Evolutionary conservation across 2,888 invertebrate species (phyloP), one percentile per base, ranked within the genome.

Genomic region (Caenorhabditis sp.): DNA sequence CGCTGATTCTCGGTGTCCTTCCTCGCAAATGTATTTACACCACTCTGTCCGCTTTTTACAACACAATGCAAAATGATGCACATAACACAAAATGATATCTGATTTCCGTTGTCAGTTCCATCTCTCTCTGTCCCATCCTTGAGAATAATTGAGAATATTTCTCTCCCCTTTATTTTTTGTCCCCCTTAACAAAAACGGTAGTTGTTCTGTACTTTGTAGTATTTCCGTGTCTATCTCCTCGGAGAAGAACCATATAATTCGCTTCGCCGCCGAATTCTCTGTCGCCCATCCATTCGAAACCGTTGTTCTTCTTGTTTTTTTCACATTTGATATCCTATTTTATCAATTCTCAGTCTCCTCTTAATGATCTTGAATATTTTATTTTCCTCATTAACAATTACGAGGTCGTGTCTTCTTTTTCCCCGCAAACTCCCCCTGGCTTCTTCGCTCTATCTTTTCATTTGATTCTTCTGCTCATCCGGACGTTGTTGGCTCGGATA

Each of bases 371-470:
- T 53, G 55, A 68, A 30, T 45, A 32, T 63, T 59, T 66, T 55
- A 39, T 62, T 68, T 63, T 41, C 63, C 71, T 62, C 65, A 77
- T 77, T 71, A 71, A 72, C 65, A 61, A 66, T 71, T 77, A 77
- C 77, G 77, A 77, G 77, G 77, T 77, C 62, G 48, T 62, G 27
- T 62, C 53, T 48, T 71, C 24, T 15, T 27, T 46, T 59, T 48
- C 48, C n/a, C n/a, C n/a, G n/a, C n/a, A n/a, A 35, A 15, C 37
- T 15, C 30, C 26, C 9, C 17, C n/a, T 20, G 30, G 17, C n/a
- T 17, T 26, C 32, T 41, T 41, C 35, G 61, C 39, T 39, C 45
- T 35, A 35, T 43, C 35, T 53, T 37, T 35, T 62, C 48, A 48
- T 62, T 50, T 62, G 35, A 62, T n/a, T n/a, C n/a, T n/a, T n/a